These are phyloP conservation scores for Sebastes diploproa DNA, from an alignment of 2,797 vertebrate genomes.

Conservation along the genomic window DNA sequence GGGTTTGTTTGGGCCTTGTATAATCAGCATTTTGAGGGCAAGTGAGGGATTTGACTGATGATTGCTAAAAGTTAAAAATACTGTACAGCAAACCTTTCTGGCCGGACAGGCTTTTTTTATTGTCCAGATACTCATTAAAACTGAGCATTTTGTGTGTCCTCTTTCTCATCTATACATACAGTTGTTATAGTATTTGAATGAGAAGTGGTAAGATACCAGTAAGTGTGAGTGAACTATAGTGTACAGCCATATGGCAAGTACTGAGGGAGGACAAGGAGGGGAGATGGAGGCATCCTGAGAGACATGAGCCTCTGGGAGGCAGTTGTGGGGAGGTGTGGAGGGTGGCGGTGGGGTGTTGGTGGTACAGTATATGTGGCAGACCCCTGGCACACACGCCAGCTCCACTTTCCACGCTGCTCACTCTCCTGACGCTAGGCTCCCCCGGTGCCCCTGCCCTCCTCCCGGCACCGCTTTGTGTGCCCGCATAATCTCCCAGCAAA, in stretches of 20 bases:
- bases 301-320: conserved; percentile 22
- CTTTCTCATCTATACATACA: neutral
- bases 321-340: conserved; percentile 25
- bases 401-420: conserved; percentile 86
- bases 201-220: neutral
- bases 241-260: neutral
- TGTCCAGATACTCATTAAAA: neutral
- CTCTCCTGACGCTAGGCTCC: conserved; percentile 72
- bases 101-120: neutral
- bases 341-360: conserved; percentile 26
- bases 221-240: neutral
- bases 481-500: conserved; percentile 81
- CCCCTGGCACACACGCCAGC: conserved; percentile 86
- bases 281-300: conserved; percentile 15
- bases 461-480: conserved; percentile 75
- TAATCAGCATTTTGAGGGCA: neutral
- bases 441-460: conserved; percentile 69
- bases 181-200: neutral
- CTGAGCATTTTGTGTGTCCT: neutral
- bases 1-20: neutral
- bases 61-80: neutral
- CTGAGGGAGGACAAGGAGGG: conserved; percentile 13
- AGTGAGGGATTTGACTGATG: neutral
- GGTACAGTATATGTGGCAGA: conserved; percentile 79
- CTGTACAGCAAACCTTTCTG: neutral